A percentile compares a stretch with the other conserved stretches of the same genome.
Evolutionary conservation across 2,888 invertebrate genomes (phyloP).

Genomic region (Podabrus alpinus): DNA sequence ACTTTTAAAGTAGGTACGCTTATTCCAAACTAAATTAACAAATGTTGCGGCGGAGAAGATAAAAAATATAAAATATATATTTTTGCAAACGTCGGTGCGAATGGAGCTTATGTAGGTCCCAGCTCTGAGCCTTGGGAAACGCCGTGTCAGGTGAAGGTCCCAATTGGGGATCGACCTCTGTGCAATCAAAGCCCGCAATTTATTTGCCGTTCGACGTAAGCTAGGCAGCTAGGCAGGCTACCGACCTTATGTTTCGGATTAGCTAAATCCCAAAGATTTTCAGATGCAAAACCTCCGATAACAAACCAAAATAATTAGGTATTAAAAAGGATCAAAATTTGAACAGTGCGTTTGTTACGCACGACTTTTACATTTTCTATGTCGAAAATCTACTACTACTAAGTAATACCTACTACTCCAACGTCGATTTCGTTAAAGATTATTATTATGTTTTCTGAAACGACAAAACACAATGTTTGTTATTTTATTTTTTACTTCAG

Average conservation of each 20-base stretch:
- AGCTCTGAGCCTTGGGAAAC: slow-evolving; percentile 35
- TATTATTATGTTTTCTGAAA: not conserved
- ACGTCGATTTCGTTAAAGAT: not conserved
- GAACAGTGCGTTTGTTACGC: slow-evolving; percentile 20
- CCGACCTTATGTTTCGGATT: slow-evolving; percentile 35
- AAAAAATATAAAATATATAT: slow-evolving; percentile 11
- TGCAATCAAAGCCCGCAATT: slow-evolving; percentile 39
- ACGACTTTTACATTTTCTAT: slow-evolving; percentile 1
- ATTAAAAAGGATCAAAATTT: slow-evolving; percentile 31
- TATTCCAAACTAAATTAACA: not conserved
- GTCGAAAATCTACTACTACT: not conserved
- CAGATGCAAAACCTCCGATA: slow-evolving; percentile 40
- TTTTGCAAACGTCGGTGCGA: slow-evolving; percentile 20
- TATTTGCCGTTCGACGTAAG: slow-evolving; percentile 41
- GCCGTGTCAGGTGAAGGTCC: slow-evolving; percentile 38
- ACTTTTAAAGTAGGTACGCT: not conserved
- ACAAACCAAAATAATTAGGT: slow-evolving; percentile 43
- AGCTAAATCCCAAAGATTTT: slow-evolving; percentile 32
- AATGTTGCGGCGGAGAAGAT: not conserved
- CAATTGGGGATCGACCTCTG: slow-evolving; percentile 37
- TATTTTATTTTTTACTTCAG: not conserved
- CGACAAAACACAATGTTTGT: not conserved
- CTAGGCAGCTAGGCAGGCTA: slow-evolving; percentile 34
- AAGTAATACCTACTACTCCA: not conserved
- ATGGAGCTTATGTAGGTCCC: slow-evolving; percentile 33